A percentile compares a stretch with the other conserved stretches of the same genome.
phyloP scores from a whole-genome alignment of 1,140 invertebrate genomes.

The Caerostris darwini region DNA sequence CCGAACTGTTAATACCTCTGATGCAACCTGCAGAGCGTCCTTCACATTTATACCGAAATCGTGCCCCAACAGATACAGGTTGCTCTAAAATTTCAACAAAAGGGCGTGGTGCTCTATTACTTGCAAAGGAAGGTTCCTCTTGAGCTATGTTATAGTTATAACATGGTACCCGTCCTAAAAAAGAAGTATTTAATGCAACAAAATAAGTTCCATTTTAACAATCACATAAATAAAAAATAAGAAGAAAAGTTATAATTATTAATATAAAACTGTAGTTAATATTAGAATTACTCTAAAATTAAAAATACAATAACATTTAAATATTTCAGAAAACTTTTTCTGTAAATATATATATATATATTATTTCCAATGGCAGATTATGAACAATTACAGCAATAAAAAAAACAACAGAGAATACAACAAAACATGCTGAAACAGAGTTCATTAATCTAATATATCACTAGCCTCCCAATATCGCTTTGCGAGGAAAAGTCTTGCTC shows the following conservation, averaged over 20 bases:
- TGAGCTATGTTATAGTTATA: constrained; percentile 22
- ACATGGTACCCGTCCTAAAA: background rate
- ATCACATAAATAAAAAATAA: background rate
- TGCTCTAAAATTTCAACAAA: constrained; percentile 92
- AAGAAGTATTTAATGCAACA: background rate
- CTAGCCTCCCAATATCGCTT: too few relatives aligned
- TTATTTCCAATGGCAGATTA: too few relatives aligned
- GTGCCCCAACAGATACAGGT: constrained; percentile 94
- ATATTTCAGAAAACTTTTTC: too few relatives aligned
- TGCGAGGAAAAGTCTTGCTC: too few relatives aligned
- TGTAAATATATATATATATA: too few relatives aligned
- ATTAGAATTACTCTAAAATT: background rate
- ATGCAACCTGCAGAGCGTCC: constrained; percentile 97
- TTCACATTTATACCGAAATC: constrained; percentile 97
- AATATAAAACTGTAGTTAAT: background rate
- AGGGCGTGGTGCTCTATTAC: background rate
- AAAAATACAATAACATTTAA: background rate
- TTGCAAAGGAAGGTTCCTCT: background rate
- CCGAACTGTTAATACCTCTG: constrained; percentile 92
- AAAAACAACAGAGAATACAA: too few relatives aligned
- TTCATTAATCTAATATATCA: too few relatives aligned
- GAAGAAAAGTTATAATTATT: background rate
- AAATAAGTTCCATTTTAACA: background rate
- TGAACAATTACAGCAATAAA: too few relatives aligned
- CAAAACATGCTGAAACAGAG: too few relatives aligned